Evolutionary conservation across 2,888 invertebrate genomes (phyloP).

Genomic region (Gymnocheta viridis): DNA sequence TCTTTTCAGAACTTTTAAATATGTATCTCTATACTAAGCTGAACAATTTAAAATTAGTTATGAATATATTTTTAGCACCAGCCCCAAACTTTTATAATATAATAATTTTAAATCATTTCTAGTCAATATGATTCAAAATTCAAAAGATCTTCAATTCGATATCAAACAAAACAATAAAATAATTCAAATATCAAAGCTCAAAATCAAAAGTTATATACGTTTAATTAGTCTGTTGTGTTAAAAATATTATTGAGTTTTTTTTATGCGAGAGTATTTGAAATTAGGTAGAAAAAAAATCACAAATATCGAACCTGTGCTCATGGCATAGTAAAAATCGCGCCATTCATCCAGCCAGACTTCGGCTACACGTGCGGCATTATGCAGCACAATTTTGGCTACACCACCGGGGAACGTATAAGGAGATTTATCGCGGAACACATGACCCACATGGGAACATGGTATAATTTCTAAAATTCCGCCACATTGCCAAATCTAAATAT

Average conservation of each 20-base stretch:
- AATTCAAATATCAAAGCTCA: conserved; percentile 37
- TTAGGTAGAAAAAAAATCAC: conserved; percentile 44
- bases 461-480: conserved; percentile 97
- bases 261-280: conserved; percentile 42
- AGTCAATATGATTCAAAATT: background rate
- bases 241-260: conserved; percentile 34
- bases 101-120: background rate
- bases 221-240: conserved; percentile 60
- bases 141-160: conserved; percentile 25
- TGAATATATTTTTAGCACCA: background rate
- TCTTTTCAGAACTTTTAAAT: background rate
- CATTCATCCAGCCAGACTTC: conserved; percentile 99
- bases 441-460: conserved; percentile 97
- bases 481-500: conserved; percentile 95
- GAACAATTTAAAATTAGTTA: background rate
- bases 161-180: conserved; percentile 11
- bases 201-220: conserved; percentile 53
- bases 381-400: conserved; percentile 96
- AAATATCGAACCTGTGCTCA: conserved; percentile 94
- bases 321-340: conserved; percentile 99
- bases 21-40: background rate
- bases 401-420: conserved; percentile 99
- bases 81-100: background rate
- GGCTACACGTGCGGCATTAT: conserved; percentile 98
- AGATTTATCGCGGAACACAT: conserved; percentile 98